Evolutionary conservation across 2,113 vertebrate species (phyloP), one percentile per base, ranked within the genome.

Genomic region (Enhydra lutris): DNA sequence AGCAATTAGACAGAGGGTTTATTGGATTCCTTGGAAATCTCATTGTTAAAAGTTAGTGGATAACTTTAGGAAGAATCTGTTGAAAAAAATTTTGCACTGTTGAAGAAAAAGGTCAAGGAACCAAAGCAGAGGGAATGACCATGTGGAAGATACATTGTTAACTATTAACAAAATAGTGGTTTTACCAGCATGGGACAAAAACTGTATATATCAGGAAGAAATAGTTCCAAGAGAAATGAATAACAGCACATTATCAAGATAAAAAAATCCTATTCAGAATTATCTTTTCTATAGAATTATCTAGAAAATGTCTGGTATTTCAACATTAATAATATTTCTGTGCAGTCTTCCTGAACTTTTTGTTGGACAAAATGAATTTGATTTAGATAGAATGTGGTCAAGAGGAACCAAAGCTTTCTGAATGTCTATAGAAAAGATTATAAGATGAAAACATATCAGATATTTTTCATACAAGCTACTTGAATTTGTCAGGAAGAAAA

Each of bases 211-310:
- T 82, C 50, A 74, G 52, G 71, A 63, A 47, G 81, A 80, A 97
- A 69, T 74, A 45, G 59, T 63, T 89, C 55, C 31, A 88, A 94
- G 91, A 94, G 91, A 97, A 96, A 95, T 13, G 59, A 93, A 85
- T 87, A 88, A 45, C 52, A 97, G 57, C 20, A 80, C 73, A 82
- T 81, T 95, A 95, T 97, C 85, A 97, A 85, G 94, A 97, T 97
- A 79, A 86, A 91, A 91, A 86, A 85, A 52, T 87, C 26, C 71
- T 50, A 86, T 93, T 97, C 73, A 91, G 71, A 95, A 93, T 95
- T 96, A 97, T 97, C 92, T 96, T 97, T 97, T 91, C 73, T 80
- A 91, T 84, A 82, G 74, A 96, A 97, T 97, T 97, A 94, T 97
- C 91, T 91, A 95, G 93, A 91, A 95, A 97, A 96, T 93, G 36